Evolutionary conservation across 2,113 vertebrate species (phyloP).

Genomic region (Ptyas mucosa): DNA sequence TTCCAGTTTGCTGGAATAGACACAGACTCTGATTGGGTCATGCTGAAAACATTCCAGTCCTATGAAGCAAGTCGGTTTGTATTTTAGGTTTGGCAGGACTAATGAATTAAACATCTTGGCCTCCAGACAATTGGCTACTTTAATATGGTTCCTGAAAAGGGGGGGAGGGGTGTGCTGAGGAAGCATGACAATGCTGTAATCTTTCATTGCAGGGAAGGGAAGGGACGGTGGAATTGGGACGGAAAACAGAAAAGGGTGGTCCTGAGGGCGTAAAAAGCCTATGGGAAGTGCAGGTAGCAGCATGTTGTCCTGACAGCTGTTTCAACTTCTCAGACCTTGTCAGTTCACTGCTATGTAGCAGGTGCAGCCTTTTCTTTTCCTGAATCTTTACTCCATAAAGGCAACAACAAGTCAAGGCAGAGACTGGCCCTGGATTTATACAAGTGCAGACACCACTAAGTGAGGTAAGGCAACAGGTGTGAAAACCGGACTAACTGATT

Average conservation of each 20-base stretch:
- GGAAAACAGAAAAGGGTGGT: slow-evolving; percentile 64
- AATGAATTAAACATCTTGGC: slow-evolving; percentile 79
- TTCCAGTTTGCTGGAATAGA: slow-evolving; percentile 90
- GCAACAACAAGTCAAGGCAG: slow-evolving; percentile 73
- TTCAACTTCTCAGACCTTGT: slow-evolving; percentile 70
- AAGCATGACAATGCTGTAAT: slow-evolving; percentile 68
- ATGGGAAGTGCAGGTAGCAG: slow-evolving; percentile 78
- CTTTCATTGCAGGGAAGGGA: slow-evolving; percentile 54
- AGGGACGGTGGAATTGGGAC: slow-evolving; percentile 57
- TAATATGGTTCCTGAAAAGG: slow-evolving; percentile 71
- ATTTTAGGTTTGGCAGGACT: slow-evolving; percentile 79
- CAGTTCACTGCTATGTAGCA: slow-evolving; percentile 75
- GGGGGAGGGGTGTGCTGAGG: slow-evolving; percentile 69
- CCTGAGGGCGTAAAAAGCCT: slow-evolving; percentile 64
- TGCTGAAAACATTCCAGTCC: slow-evolving; percentile 82
- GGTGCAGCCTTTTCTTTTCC: slow-evolving; percentile 73
- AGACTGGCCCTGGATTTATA: slow-evolving; percentile 75
- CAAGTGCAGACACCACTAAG: slow-evolving; percentile 74
- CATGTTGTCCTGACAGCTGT: slow-evolving; percentile 74
- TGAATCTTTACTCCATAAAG: slow-evolving; percentile 71
- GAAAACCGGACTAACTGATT: slow-evolving; percentile 54
- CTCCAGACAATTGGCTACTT: slow-evolving; percentile 65
- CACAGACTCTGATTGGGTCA: slow-evolving; percentile 79
- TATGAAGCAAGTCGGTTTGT: slow-evolving; percentile 81
- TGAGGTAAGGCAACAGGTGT: slow-evolving; percentile 83